A percentile compares a stretch with the other conserved stretches of the same genome.
Conservation (phyloP, 2,113 vertebrate species). For the Hucho hucho region DNA sequence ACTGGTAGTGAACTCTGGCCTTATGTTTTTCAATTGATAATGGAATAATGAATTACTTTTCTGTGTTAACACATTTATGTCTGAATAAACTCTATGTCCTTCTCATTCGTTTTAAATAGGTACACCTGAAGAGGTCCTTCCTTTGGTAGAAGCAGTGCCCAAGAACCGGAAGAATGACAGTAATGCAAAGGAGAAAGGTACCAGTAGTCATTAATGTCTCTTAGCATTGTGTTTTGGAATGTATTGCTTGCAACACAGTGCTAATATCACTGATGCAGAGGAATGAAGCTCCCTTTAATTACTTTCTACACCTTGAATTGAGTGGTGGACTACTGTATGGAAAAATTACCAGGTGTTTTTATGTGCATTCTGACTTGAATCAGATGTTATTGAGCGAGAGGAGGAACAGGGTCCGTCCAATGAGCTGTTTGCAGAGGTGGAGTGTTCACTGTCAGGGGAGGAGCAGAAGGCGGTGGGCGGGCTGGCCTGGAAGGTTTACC, state of each 20-base stretch:
- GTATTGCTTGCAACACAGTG: background rate
- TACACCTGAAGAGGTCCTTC: slow-evolving; percentile 84
- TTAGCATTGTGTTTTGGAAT: background rate
- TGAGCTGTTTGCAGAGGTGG: slow-evolving; percentile 36
- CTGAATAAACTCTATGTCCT: background rate
- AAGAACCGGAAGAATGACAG: slow-evolving; percentile 52
- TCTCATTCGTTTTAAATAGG: slow-evolving; percentile 66
- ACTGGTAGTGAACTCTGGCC: slow-evolving; percentile 70
- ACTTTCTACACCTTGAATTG: background rate
- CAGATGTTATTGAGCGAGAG: slow-evolving; percentile 46
- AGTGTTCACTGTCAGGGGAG: slow-evolving; percentile 52
- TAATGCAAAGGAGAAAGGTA: slow-evolving; percentile 69
- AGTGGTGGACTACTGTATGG: background rate
- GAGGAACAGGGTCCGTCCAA: slow-evolving; percentile 40
- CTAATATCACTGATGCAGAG: background rate
- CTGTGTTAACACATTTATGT: too few relatives aligned
- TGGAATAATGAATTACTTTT: background rate
- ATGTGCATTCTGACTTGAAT: background rate
- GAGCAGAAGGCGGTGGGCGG: slow-evolving; percentile 89
- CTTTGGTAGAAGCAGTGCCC: slow-evolving; percentile 78
- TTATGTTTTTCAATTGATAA: too few relatives aligned
- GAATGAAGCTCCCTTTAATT: too few relatives aligned
- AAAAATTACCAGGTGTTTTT: background rate
- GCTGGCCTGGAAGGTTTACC: slow-evolving; percentile 86
- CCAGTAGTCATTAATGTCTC: background rate